Evolutionary conservation across 2,113 vertebrate genomes (phyloP), one percentile per base, ranked within the genome.

Genomic region (Echinops telfairi): DNA sequence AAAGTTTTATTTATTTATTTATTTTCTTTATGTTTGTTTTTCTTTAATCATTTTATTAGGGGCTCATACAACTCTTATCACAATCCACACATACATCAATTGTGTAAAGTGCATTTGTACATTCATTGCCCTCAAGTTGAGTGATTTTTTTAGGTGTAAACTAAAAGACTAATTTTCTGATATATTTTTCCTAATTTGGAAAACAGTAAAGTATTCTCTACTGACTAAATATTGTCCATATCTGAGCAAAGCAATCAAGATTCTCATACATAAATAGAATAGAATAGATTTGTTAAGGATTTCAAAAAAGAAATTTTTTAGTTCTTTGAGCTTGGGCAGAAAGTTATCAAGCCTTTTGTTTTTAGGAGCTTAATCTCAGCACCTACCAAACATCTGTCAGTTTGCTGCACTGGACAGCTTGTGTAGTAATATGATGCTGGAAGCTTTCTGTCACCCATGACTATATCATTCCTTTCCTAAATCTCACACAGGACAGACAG

Each of bases 181-280:
- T n/a, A 47, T 71, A n/a, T 77, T 81, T 89, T 92, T 86, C 85
- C 36, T 36, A 89, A 77, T 76, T 23, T 33, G 88, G 66, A 78
- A 75, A 91, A 29, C 1, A 22, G 27, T 71, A 43, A 81, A 62
- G 47, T 36, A 86, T 43, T 64, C 12, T 79, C 88, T 76, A 47
- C 0, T 89, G 23, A 91, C 70, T 86, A 64, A 88, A 82, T n/a
- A 85, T 62, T 83, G 6, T 43, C 1, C 1, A 78, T 58, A 20
- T 86, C 31, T 83, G 16, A 43, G 6, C 78, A 66, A 64, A 15
- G 3, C 33, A 82, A 86, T 73, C 23, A 71, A 83, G 10, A 7
- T 88, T 90, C 77, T 87, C 2, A 83, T n/a, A 29, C 66, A 64
- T 64, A 64, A 64, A 78, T 78, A 29, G 78, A 73, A 70, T 70